Percentiles rank a stretch among this genome's conserved stretches.
Evolutionary conservation across 1,140 invertebrate genomes (phyloP).

Genomic region (Heliconius congener): DNA sequence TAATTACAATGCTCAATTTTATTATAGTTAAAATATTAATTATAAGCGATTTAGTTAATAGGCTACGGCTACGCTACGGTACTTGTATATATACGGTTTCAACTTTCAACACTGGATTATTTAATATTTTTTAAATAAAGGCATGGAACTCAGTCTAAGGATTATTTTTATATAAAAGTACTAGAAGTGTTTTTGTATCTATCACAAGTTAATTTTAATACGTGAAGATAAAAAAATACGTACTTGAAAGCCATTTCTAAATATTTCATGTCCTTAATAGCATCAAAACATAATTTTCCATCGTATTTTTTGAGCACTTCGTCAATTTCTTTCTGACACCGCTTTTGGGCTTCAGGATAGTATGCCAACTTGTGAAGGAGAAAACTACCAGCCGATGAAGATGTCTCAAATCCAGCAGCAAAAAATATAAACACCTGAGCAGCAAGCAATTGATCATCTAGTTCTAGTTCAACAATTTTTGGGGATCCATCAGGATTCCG

Average conservation of each 20-base stretch:
- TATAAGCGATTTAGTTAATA: too few relatives aligned
- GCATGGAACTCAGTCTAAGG: too few relatives aligned
- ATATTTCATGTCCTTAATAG: constrained; percentile 37
- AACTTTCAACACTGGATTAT: too few relatives aligned
- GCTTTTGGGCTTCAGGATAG: constrained; percentile 25
- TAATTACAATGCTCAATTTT: too few relatives aligned
- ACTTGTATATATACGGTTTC: too few relatives aligned
- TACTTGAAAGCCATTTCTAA: constrained; percentile 33
- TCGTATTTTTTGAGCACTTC: constrained; percentile 26
- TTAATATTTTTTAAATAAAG: too few relatives aligned
- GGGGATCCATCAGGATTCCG: constrained; percentile 19
- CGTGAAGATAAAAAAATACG: constrained; percentile 5
- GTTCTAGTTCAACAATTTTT: constrained; percentile 26
- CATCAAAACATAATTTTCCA: constrained; percentile 35
- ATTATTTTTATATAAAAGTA: too few relatives aligned
- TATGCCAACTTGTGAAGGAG: constrained; percentile 29
- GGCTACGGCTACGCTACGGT: too few relatives aligned
- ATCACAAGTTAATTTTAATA: too few relatives aligned
- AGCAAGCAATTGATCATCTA: constrained; percentile 28
- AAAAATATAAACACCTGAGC: constrained; percentile 39
- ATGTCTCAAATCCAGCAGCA: constrained; percentile 39
- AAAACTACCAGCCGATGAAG: constrained; percentile 29
- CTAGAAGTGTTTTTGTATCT: too few relatives aligned
- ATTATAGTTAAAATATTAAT: too few relatives aligned
- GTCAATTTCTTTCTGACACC: constrained; percentile 30